Conservation (phyloP, 2,797 vertebrate genomes). For the Sebastes wilsoni region DNA sequence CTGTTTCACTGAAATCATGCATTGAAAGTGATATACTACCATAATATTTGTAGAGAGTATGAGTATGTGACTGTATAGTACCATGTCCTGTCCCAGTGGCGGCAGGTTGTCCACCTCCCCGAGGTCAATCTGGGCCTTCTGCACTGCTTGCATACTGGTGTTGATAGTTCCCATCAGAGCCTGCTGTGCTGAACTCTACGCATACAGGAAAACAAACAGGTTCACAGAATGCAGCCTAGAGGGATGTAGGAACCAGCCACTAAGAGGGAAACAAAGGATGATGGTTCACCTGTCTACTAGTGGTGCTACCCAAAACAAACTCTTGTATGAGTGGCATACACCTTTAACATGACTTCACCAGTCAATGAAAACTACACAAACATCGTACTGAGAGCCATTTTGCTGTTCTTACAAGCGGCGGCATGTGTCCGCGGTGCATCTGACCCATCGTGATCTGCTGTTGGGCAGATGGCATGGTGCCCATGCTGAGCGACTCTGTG, state of each 20-base stretch:
- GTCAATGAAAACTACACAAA: background rate
- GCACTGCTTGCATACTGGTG: conserved; percentile 97
- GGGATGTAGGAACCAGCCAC: background rate
- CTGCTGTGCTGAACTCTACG: conserved; percentile 96
- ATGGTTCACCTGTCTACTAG: background rate
- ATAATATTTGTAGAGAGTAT: background rate
- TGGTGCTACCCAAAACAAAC: background rate
- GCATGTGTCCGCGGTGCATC: conserved; percentile 99
- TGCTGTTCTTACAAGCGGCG: conserved; percentile 88
- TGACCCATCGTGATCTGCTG: conserved; percentile 96
- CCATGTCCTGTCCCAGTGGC: conserved; percentile 98
- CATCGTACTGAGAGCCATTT: background rate
- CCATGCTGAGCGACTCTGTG: conserved; percentile 93
- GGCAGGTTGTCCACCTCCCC: conserved; percentile 92
- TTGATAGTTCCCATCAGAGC: conserved; percentile 99
- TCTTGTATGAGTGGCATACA: background rate
- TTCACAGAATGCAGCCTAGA: background rate
- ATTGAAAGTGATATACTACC: background rate
- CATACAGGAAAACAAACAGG: conserved; percentile 4
- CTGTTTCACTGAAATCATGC: background rate
- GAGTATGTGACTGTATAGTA: conserved; percentile 65
- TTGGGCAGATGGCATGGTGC: conserved; percentile 96
- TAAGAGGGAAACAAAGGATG: background rate
- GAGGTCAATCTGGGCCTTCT: conserved; percentile 95
- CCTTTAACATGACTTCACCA: background rate